Evolutionary conservation across 2,113 vertebrate species (phyloP).

Genomic region (Sporophila hypoxantha): DNA sequence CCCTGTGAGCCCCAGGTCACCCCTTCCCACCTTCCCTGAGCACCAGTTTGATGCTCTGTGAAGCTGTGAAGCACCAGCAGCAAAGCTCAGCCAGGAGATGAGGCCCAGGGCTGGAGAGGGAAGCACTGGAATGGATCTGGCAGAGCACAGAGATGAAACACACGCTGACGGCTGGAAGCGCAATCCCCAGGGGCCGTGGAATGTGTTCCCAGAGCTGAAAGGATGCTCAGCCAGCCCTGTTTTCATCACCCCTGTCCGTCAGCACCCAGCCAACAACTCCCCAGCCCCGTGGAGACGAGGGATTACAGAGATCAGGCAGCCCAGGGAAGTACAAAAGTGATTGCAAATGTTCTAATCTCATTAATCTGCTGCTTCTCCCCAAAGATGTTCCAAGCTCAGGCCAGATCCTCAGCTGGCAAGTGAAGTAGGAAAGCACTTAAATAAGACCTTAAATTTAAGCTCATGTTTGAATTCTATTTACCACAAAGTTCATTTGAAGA

Average conservation of each 20-base stretch:
- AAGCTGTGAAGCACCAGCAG: neutral
- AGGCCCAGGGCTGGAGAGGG: neutral
- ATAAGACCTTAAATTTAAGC: slow-evolving; percentile 45
- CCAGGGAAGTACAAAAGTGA: slow-evolving; percentile 19
- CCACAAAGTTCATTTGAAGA: slow-evolving; percentile 22
- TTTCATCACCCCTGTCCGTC: neutral
- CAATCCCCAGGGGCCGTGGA: neutral
- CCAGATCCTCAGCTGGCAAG: slow-evolving; percentile 29
- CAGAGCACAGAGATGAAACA: neutral
- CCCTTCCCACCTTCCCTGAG: neutral
- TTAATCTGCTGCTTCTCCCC: slow-evolving; percentile 33
- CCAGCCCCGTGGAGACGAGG: neutral
- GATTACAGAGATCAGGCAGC: neutral
- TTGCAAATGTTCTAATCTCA: slow-evolving; percentile 25
- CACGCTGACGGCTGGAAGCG: fast-evolving
- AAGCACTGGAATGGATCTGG: neutral
- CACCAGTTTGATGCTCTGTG: neutral
- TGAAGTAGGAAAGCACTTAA: slow-evolving; percentile 40
- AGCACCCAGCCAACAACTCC: neutral
- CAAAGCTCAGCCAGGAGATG: neutral
- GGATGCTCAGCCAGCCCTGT: neutral
- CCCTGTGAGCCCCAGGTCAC: neutral
- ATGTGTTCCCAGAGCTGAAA: neutral
- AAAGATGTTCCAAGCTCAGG: slow-evolving; percentile 13
- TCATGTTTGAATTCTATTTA: slow-evolving; percentile 13